Percentiles rank a stretch among this genome's conserved stretches.
phyloP scores from a whole-genome alignment of 1,140 invertebrate genomes.

The Camponotus vicinus region DNA sequence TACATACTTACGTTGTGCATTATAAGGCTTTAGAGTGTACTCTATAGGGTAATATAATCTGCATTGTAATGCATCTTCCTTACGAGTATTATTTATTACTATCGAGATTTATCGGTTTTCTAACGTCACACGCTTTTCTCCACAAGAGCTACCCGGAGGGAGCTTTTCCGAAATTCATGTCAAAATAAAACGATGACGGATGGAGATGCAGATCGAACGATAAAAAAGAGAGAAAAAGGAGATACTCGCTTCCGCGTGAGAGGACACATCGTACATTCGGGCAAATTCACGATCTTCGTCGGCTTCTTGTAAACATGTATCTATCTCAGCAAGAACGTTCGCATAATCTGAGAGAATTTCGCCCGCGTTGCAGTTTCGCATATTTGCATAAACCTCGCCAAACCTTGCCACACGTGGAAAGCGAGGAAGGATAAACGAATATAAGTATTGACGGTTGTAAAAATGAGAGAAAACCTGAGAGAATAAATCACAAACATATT shows the following conservation, averaged over 20 bases:
- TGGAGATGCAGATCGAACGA: constrained; percentile 49
- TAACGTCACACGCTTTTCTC: constrained; percentile 38
- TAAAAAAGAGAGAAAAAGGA: constrained; percentile 11
- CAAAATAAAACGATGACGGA: constrained; percentile 48
- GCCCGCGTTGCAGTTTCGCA: constrained; percentile 66
- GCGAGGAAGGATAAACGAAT: constrained; percentile 50
- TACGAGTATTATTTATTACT: constrained; percentile 51
- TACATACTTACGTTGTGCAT: background rate
- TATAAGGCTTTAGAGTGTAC: constrained; percentile 9
- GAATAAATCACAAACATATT: background rate
- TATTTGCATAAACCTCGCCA: constrained; percentile 69
- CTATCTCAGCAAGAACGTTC: constrained; percentile 58
- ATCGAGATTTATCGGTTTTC: constrained; percentile 22
- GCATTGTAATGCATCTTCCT: constrained; percentile 49
- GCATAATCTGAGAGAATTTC: constrained; percentile 70
- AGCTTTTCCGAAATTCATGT: constrained; percentile 45
- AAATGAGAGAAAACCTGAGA: background rate
- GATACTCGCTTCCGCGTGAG: constrained; percentile 6
- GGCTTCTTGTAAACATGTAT: constrained; percentile 63
- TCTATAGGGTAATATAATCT: constrained; percentile 30
- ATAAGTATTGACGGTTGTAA: constrained; percentile 31
- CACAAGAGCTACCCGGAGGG: background rate
- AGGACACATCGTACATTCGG: constrained; percentile 33
- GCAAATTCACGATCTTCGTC: constrained; percentile 43
- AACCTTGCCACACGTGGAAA: constrained; percentile 26